Evolutionary conservation across 2,797 vertebrate genomes (phyloP).

Genomic region (Periparus ater): DNA sequence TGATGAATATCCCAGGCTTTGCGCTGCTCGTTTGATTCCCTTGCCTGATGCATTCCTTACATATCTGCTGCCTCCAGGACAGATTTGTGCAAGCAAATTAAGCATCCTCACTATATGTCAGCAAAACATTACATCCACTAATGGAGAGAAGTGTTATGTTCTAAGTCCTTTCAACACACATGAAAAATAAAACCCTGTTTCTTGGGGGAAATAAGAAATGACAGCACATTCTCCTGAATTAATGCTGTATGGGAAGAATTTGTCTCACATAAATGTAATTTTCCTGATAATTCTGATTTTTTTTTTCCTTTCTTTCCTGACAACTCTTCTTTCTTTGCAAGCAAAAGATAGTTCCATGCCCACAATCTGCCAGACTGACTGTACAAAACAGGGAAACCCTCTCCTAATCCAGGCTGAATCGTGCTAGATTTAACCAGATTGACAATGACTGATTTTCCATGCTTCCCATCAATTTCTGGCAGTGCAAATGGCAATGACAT

Average conservation of each 20-base stretch:
- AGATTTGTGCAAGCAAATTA: constrained; percentile 1
- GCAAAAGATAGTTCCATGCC: not conserved
- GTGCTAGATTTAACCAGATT: not conserved
- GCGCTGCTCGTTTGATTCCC: not conserved
- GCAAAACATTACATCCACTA: not conserved
- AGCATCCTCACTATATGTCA: not conserved
- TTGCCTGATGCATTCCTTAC: not conserved
- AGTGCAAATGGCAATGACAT: not conserved
- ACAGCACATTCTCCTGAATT: not conserved
- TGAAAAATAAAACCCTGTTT: not conserved
- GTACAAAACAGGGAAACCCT: not conserved
- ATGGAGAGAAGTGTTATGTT: not conserved
- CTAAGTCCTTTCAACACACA: not conserved
- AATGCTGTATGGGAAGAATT: not conserved
- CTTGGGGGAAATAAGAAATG: not conserved
- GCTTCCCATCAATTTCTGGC: not conserved
- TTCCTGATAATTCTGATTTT: not conserved
- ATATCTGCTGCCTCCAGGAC: constrained; percentile 26
- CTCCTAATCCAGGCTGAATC: not conserved
- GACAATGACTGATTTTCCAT: not conserved
- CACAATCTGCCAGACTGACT: not conserved
- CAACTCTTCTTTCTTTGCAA: not conserved
- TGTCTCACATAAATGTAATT: not conserved
- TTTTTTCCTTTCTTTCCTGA: not conserved
- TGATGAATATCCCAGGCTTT: not conserved